Base-by-base conservation (phyloP, 2,797 vertebrate species). In the Australoheros facetus region DNA sequence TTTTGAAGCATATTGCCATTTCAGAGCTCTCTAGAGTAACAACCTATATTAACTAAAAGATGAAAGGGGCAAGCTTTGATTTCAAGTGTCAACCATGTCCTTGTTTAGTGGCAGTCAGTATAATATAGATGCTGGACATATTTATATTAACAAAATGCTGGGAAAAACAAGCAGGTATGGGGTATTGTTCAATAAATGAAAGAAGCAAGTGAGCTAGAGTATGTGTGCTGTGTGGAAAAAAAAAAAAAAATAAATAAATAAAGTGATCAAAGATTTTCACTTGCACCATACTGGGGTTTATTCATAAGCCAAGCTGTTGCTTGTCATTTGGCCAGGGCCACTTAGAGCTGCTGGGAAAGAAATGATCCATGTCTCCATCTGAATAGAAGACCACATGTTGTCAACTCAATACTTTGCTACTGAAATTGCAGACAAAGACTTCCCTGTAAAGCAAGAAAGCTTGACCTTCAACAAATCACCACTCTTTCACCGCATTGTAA, bases 231-330 rank as follows among this genome's bases (percentile, higher is more conserved):
- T 56, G 76, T 86, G 58, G 75, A 55, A 54, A 56, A 75, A 80
- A 82, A 23, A 16, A 48, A 23, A 26, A 3, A 26, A 3, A 30
- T 30, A 30, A 4, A 30, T 30, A 30, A 4, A 69, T 85, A 75
- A 80, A 84, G 64, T 81, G 73, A 92, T 89, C 79, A 85, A 87
- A 89, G 75, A 81, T 71, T 87, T 79, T 88, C 83, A 74, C 87
- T 81, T 82, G 84, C 79, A 80, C 82, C 89, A 90, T 78, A 78
- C 90, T 88, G 91, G 58, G 89, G 85, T 92, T 92, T 92, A 91
- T 93, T 95, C 92, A 92, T 88, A 92, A 86, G 72, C 85, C 92
- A 93, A 93, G 91, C 93, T 94, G 92, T 93, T 92, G 92, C 88
- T 88, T 91, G 86, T 90, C 91, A 93, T 90, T 91, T 89, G 90